phyloP scores from a whole-genome alignment of 2,113 vertebrate species.

The Pantherophis guttatus region DNA sequence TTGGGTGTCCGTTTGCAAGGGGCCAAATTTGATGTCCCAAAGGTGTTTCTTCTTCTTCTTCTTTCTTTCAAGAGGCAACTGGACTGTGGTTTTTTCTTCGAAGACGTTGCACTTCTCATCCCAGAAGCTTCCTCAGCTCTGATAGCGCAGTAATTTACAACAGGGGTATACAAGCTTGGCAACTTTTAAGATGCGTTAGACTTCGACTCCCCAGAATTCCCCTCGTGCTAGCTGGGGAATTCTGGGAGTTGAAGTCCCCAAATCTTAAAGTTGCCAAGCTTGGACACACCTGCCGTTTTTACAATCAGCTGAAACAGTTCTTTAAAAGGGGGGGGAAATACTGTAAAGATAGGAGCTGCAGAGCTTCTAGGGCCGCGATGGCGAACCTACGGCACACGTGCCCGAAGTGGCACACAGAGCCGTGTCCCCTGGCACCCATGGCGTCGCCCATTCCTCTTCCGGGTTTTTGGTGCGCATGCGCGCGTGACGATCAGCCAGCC shows the following conservation, averaged over 20 bases:
- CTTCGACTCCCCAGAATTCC: neutral
- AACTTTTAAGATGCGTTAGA: neutral
- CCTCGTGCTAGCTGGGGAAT: neutral
- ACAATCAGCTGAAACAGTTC: neutral
- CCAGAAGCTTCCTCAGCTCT: too few relatives aligned
- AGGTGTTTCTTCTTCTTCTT: too few relatives aligned
- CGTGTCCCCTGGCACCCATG: too few relatives aligned
- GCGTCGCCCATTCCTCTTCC: too few relatives aligned
- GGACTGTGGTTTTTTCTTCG: too few relatives aligned
- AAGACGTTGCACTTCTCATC: too few relatives aligned
- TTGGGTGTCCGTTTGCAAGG: neutral
- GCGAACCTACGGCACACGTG: too few relatives aligned
- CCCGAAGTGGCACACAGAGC: too few relatives aligned
- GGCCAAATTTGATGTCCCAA: neutral
- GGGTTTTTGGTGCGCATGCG: too few relatives aligned
- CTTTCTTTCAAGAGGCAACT: too few relatives aligned
- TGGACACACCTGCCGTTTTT: neutral
- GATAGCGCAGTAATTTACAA: neutral
- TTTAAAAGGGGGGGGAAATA: neutral
- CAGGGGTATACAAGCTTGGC: neutral
- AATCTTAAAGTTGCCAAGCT: neutral
- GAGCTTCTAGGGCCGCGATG: neutral
- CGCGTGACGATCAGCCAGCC: rapidly evolving
- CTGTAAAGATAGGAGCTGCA: neutral
- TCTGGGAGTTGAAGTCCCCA: neutral